A percentile compares a stretch with the other conserved stretches of the same genome.
These are phyloP conservation scores for Philaenus spumarius DNA, from an alignment of 1,140 invertebrate genomes.

Conservation along the genomic window DNA sequence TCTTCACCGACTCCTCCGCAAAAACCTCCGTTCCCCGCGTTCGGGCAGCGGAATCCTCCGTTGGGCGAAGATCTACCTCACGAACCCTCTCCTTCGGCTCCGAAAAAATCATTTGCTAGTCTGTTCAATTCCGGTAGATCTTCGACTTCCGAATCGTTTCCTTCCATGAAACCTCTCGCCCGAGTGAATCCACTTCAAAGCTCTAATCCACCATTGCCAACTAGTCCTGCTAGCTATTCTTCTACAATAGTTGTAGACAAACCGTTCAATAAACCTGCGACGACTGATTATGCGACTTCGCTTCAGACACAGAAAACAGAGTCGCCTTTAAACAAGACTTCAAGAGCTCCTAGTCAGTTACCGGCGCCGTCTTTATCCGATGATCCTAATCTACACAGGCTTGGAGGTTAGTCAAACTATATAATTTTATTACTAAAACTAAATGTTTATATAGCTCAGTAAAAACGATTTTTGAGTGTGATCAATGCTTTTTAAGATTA, in stretches of 20 bases:
- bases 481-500: too few species aligned
- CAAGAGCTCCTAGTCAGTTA: neutral
- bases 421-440: too few species aligned
- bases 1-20: neutral
- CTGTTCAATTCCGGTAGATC: neutral
- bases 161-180: neutral
- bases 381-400: neutral
- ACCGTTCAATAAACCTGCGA: neutral
- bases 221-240: neutral
- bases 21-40: slow-evolving; percentile 2
- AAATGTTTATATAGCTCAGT: too few species aligned
- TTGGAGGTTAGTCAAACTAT: slow-evolving; percentile 4
- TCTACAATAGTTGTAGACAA: neutral
- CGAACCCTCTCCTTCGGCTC: neutral
- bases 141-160: neutral
- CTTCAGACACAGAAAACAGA: neutral
- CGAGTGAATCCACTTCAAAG: neutral
- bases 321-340: neutral
- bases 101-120: slow-evolving; percentile 7
- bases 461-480: too few species aligned
- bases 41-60: neutral
- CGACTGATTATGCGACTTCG: too few species aligned
- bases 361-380: neutral
- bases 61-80: neutral
- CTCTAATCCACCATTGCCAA: neutral